Evolutionary conservation across 2,797 vertebrate genomes (phyloP).

Genomic region (Schizothorax lantsangensis): DNA sequence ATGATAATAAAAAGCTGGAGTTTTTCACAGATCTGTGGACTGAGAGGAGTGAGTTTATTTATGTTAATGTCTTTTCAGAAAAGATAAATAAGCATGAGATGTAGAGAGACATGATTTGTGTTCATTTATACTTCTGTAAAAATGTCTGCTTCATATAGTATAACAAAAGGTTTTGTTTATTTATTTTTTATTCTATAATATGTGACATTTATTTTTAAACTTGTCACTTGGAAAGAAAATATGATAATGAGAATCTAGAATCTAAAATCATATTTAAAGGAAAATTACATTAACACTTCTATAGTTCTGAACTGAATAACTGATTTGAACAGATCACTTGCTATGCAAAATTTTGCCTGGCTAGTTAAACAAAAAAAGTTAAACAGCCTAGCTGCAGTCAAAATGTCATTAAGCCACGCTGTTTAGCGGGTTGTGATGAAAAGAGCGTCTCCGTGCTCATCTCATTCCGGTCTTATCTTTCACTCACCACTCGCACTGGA

Average conservation of each 20-base stretch:
- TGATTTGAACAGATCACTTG: background rate
- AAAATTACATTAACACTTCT: background rate
- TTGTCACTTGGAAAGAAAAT: background rate
- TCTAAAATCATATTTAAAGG: background rate
- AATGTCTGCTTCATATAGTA: background rate
- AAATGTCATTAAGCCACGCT: slow-evolving; percentile 1
- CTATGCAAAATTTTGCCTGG: slow-evolving; percentile 1
- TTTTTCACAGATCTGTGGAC: background rate
- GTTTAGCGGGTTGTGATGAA: slow-evolving; percentile 5
- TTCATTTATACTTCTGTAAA: background rate
- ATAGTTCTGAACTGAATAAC: background rate
- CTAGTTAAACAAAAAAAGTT: slow-evolving; percentile 6
- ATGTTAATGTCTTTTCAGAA: background rate
- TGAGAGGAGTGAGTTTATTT: background rate
- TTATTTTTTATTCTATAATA: background rate
- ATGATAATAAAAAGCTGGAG: slow-evolving; percentile 6
- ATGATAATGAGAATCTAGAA: background rate
- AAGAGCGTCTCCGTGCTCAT: slow-evolving; percentile 19
- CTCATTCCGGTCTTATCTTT: slow-evolving; percentile 35
- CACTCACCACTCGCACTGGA: slow-evolving; percentile 43
- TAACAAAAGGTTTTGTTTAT: background rate
- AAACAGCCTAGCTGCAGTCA: background rate
- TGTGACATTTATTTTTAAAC: background rate
- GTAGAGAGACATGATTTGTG: background rate
- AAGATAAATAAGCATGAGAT: background rate